These are phyloP conservation scores for Clarias platycephalus DNA, from an alignment of 2,797 vertebrate species.

Conservation along the genomic window DNA sequence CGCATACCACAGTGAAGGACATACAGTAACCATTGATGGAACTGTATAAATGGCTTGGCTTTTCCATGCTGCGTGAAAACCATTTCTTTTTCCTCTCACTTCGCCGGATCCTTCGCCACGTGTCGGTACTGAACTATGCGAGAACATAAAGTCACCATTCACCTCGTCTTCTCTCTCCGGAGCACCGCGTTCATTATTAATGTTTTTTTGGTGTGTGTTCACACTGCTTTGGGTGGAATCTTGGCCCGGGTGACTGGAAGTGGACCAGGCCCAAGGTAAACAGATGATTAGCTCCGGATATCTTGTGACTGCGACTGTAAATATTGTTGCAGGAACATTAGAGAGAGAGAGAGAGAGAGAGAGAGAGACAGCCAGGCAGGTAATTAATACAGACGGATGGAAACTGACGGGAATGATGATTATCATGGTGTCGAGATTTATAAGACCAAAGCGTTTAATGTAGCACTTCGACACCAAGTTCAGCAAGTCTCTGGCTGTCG, in stretches of 20 bases:
- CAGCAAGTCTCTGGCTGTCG: too few species aligned
- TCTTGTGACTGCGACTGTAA: not conserved
- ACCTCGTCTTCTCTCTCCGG: conserved; percentile 1
- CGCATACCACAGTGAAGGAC: not conserved
- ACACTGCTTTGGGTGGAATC: conserved; percentile 22
- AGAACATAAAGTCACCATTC: conserved; percentile 21
- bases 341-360: not conserved
- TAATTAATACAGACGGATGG: not conserved
- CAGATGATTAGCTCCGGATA: not conserved
- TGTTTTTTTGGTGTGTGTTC: conserved; percentile 11
- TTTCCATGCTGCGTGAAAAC: not conserved
- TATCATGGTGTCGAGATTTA: not conserved
- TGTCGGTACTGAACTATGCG: not conserved
- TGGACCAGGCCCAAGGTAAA: conserved; percentile 26
- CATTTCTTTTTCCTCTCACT: not conserved
- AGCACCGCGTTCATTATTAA: not conserved
- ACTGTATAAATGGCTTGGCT: too few species aligned
- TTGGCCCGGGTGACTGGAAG: conserved; percentile 22
- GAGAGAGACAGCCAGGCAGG: not conserved
- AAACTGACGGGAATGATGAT: not conserved
- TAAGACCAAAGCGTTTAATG: not conserved
- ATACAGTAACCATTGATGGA: not conserved
- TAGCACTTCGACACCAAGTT: not conserved
- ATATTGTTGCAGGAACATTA: not conserved
- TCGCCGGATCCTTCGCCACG: not conserved